Conservation (phyloP, 2,888 invertebrate species). For the Hypsopygia costalis region DNA sequence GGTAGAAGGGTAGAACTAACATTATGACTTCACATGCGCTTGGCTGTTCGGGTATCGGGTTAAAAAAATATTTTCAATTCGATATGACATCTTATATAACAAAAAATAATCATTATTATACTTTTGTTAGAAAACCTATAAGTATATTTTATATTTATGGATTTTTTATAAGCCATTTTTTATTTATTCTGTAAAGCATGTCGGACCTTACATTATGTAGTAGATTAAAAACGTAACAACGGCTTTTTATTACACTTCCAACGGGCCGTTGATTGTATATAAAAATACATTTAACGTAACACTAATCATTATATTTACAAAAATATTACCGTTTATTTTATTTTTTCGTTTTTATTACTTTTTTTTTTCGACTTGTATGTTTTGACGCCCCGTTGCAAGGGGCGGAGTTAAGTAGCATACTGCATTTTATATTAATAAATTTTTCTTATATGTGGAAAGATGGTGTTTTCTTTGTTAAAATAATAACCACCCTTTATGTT, state of each 20-base stretch:
- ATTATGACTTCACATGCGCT: no score
- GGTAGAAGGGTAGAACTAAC: no score
- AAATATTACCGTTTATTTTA: slow-evolving; percentile 26
- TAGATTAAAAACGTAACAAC: background rate
- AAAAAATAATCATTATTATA: no score
- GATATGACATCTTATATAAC: no score
- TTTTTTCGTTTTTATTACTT: slow-evolving; percentile 7
- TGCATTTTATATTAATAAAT: slow-evolving; percentile 75
- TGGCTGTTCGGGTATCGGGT: no score
- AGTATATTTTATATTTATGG: no score
- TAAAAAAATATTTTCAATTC: no score
- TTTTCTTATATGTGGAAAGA: slow-evolving; percentile 71
- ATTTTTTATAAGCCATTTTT: no score
- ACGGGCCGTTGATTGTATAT: slow-evolving; percentile 37
- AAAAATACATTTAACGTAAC: slow-evolving; percentile 28
- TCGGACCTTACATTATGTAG: background rate
- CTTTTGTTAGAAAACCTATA: no score
- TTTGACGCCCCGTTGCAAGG: slow-evolving; percentile 19
- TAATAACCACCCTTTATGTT: no score
- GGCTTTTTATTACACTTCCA: slow-evolving; percentile 13
- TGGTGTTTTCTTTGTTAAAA: slow-evolving; percentile 30
- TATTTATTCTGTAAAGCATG: no score
- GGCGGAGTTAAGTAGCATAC: slow-evolving; percentile 49
- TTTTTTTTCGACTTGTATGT: slow-evolving; percentile 18
- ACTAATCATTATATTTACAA: slow-evolving; percentile 50